Percentiles rank a stretch among this genome's conserved stretches.
Conservation (phyloP, 2,888 invertebrate species). For the Rhagophthalmus giganteus region DNA sequence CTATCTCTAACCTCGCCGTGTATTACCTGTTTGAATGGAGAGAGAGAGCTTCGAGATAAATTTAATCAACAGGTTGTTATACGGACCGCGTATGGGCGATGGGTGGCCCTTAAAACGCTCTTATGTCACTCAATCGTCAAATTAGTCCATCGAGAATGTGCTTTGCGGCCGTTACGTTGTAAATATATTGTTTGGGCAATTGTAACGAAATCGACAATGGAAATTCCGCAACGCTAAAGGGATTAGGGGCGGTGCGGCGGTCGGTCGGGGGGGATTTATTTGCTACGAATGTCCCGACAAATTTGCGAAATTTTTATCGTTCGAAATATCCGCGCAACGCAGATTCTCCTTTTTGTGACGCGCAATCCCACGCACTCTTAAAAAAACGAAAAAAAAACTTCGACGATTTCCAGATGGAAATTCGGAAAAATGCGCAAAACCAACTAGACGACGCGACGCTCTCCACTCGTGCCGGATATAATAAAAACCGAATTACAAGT, state of each 20-base stretch:
- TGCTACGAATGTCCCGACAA: too few species aligned
- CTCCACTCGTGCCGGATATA: conserved; percentile 21
- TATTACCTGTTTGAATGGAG: conserved; percentile 28
- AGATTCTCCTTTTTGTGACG: too few species aligned
- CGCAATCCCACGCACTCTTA: too few species aligned
- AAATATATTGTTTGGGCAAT: conserved; percentile 13
- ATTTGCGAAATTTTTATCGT: too few species aligned
- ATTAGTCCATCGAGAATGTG: conserved; percentile 49
- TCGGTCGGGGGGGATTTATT: too few species aligned
- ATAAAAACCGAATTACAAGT: conserved; percentile 24
- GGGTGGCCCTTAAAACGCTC: conserved; percentile 48
- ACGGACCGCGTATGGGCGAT: conserved; percentile 43
- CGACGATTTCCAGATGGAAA: too few species aligned
- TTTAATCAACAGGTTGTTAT: conserved; percentile 48
- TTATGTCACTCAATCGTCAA: conserved; percentile 52
- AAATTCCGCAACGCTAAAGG: too few species aligned
- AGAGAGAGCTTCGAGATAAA: conserved; percentile 33
- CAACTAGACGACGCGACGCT: neutral
- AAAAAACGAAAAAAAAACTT: too few species aligned
- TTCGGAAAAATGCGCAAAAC: neutral
- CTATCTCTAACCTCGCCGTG: too few species aligned
- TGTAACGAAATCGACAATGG: too few species aligned
- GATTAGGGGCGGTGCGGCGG: too few species aligned
- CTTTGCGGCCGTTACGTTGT: conserved; percentile 25
- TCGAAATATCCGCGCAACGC: too few species aligned